Base-by-base conservation (phyloP, 2,797 vertebrate species). In the Ispidina picta region DNA sequence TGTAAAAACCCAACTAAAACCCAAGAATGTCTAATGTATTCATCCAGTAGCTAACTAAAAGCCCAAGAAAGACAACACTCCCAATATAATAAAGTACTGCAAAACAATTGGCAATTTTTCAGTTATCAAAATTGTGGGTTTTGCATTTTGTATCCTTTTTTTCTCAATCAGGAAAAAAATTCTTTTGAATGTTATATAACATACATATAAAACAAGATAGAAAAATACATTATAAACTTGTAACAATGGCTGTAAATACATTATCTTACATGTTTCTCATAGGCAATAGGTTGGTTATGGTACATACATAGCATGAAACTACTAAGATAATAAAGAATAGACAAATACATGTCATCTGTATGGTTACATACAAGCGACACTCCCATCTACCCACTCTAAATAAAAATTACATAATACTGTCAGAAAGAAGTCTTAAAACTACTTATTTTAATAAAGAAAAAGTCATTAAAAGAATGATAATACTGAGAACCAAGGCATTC, bases 161-260 rank as follows among this genome's bases (percentile, higher is more conserved):
- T 98, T 98, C 97, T 98, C 97, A 97, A 98, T 98, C 97, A 98
- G 97, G 97, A 98, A 98, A 98, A 98, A 98, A 98, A 97, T 97
- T 98, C 95, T 97, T 98, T 98, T 98, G 98, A 98, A 98, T 98
- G 97, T 98, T 98, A 98, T 98, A 98, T 98, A 98, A 98, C 98
- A 98, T 98, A 98, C 98, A 98, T 98, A 98, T 98, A 98, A 98
- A 98, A 98, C 98, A 98, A 98, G 97, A 98, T 98, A 99, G 98
- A 98, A 99, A 98, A 99, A 98, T 98, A 98, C 98, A 98, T 98
- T 98, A 98, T 98, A 98, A 99, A 98, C 98, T 98, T 98, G 98
- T 98, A 98, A 98, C 98, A 98, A 98, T 98, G 98, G 98, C 98
- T 98, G 98, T 98, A 98, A 98, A 98, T 98, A 99, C 98, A 98